A percentile compares a stretch with the other conserved stretches of the same genome.
Evolutionary conservation across 2,797 vertebrate genomes (phyloP).

Genomic region (Poecilia picta): DNA sequence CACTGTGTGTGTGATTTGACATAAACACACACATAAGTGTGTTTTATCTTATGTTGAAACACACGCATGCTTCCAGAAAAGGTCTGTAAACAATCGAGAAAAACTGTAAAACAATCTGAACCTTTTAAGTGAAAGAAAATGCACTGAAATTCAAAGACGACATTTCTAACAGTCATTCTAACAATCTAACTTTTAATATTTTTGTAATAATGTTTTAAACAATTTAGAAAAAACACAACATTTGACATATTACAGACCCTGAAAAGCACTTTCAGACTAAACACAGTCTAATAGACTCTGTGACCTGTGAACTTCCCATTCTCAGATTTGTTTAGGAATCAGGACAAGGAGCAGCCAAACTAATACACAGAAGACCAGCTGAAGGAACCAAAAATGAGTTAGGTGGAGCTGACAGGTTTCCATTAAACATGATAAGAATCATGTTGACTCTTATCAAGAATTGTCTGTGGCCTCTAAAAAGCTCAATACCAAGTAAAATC

Average conservation of each 20-base stretch:
- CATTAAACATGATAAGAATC: background rate
- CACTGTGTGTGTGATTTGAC: too few species aligned
- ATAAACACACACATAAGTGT: too few species aligned
- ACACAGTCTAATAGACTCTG: background rate
- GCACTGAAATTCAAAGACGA: background rate
- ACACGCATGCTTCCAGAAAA: too few species aligned
- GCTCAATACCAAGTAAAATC: background rate
- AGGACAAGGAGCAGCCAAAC: background rate
- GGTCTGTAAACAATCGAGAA: too few species aligned
- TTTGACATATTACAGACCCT: background rate
- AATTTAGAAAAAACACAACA: background rate
- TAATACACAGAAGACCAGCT: background rate
- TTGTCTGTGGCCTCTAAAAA: background rate
- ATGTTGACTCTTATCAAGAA: background rate
- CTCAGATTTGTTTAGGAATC: background rate
- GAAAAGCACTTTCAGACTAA: background rate
- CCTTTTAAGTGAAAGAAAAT: background rate
- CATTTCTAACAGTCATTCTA: background rate
- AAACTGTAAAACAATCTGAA: background rate
- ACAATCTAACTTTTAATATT: background rate
- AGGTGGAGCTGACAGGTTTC: background rate
- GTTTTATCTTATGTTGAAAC: too few species aligned
- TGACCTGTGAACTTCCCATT: background rate
- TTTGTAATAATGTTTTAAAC: too few species aligned
- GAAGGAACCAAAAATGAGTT: background rate